Percentiles rank a stretch among this genome's conserved stretches.
phyloP scores from a whole-genome alignment of 2,113 vertebrate species.

The Pogona vitticeps region DNA sequence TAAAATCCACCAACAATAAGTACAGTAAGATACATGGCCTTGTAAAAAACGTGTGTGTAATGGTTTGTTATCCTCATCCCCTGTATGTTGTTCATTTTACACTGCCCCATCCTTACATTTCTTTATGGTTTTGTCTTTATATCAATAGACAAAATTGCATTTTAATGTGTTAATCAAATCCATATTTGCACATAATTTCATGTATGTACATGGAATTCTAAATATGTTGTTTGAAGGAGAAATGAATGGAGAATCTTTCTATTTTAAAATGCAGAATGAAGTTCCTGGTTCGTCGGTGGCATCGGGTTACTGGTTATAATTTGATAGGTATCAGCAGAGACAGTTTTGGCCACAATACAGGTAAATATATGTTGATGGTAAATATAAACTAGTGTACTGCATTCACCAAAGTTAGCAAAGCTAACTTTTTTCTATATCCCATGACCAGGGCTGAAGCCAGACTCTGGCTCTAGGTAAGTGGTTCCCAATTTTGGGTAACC shows the following conservation, averaged over 20 bases:
- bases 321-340: constrained; percentile 79
- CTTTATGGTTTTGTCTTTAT: background rate
- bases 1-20: too few species aligned
- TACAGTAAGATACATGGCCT: too few species aligned
- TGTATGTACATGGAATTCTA: background rate
- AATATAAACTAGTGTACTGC: too few species aligned
- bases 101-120: too few species aligned
- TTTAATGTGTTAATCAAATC: background rate
- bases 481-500: too few species aligned
- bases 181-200: background rate
- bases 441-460: too few species aligned
- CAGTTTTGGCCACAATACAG: constrained; percentile 79
- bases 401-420: too few species aligned
- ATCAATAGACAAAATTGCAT: background rate
- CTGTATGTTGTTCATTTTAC: too few species aligned
- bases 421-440: too few species aligned
- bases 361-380: constrained; percentile 62
- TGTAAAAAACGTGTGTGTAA: too few species aligned
- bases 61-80: too few species aligned
- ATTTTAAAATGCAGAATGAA: constrained; percentile 85
- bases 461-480: too few species aligned
- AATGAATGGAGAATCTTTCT: constrained; percentile 2
- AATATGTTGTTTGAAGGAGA: background rate
- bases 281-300: constrained; percentile 93
- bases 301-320: constrained; percentile 82